phyloP scores from a whole-genome alignment of 2,113 vertebrate genomes.

The Monarcha castaneiventris region DNA sequence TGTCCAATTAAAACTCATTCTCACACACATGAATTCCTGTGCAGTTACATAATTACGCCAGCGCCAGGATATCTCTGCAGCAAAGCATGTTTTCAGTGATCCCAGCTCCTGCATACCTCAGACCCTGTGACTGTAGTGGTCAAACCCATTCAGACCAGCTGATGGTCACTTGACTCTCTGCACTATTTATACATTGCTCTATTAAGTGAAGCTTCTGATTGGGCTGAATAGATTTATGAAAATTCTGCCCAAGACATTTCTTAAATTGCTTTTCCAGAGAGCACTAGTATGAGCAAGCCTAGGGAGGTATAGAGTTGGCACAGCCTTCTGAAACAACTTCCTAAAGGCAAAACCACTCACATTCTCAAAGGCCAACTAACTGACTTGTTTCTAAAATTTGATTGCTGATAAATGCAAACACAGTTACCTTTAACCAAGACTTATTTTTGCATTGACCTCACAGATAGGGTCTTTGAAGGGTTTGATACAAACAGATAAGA shows the following conservation, averaged over 20 bases:
- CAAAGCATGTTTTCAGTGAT: constrained; percentile 45
- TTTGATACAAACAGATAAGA: background rate
- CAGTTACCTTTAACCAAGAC: constrained; percentile 46
- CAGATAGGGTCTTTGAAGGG: background rate
- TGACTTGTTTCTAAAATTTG: constrained; percentile 45
- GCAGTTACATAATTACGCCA: constrained; percentile 40
- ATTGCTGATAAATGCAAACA: constrained; percentile 33
- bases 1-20: constrained; percentile 68
- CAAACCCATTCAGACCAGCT: constrained; percentile 84
- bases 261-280: constrained; percentile 61
- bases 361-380: constrained; percentile 57
- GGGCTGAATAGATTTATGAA: constrained; percentile 59
- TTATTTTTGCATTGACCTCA: constrained; percentile 1
- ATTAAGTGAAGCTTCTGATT: constrained; percentile 62
- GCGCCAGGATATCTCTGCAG: constrained; percentile 47
- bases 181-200: constrained; percentile 81
- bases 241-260: constrained; percentile 58
- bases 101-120: constrained; percentile 81
- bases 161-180: constrained; percentile 88
- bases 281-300: constrained; percentile 73
- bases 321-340: constrained; percentile 61
- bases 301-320: constrained; percentile 64
- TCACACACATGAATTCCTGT: constrained; percentile 55
- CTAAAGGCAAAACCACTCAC: constrained; percentile 62
- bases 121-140: constrained; percentile 83